phyloP scores from a whole-genome alignment of 2,113 vertebrate genomes.

The Cheilinus undulatus region DNA sequence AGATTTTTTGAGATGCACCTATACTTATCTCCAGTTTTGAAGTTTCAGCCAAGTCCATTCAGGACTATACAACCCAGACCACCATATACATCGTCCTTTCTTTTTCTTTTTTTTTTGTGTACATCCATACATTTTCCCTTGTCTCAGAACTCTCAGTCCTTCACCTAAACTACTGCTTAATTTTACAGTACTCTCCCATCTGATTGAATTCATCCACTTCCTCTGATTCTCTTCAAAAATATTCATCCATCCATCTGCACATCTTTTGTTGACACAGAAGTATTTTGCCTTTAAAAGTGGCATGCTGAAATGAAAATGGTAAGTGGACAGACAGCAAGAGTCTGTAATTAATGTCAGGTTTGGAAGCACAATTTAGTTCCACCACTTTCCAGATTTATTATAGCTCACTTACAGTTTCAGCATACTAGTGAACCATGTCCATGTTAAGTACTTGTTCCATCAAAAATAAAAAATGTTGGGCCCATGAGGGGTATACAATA shows the following conservation, averaged over 20 bases:
- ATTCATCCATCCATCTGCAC: constrained; percentile 12
- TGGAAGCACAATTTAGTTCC: constrained; percentile 14
- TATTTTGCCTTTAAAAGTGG: constrained; percentile 33
- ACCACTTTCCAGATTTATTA: constrained; percentile 7
- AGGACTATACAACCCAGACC: constrained; percentile 14
- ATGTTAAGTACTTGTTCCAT: constrained; percentile 23
- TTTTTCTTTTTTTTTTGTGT: constrained; percentile 37
- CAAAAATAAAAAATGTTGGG: constrained; percentile 9
- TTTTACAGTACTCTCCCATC: constrained; percentile 8
- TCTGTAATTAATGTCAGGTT: constrained; percentile 9
- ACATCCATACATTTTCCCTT: constrained; percentile 20
- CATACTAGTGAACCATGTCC: constrained; percentile 24
- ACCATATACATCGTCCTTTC: constrained; percentile 34
- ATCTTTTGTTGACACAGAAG: constrained; percentile 28
- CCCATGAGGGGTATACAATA: background rate
- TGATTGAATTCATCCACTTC: constrained; percentile 3
- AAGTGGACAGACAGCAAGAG: constrained; percentile 14
- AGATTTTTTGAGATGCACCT: too few species aligned
- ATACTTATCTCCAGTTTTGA: constrained; percentile 32
- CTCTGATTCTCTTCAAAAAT: background rate
- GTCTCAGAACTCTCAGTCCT: constrained; percentile 30
- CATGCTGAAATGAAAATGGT: constrained; percentile 18
- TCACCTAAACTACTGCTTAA: constrained; percentile 18
- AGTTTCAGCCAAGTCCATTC: constrained; percentile 12
- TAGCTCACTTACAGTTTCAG: constrained; percentile 14